These are phyloP conservation scores for Actinia tenebrosa DNA, from an alignment of 64 coral and sea anemone species.

Conservation along the genomic window DNA sequence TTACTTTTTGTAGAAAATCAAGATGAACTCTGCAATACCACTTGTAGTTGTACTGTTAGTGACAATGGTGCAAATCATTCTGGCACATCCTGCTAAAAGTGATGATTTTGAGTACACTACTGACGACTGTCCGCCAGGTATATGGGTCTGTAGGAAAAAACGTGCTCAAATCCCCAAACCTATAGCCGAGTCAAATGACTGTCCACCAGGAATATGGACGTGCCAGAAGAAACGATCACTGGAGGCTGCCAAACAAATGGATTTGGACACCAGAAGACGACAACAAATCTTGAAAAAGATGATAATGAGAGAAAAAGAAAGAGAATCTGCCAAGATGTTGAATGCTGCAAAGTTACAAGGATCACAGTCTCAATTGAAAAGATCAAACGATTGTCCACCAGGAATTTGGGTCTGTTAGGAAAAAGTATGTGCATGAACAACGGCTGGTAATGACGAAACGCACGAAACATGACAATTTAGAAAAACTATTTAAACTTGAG, in stretches of 20 bases:
- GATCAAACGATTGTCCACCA: neutral
- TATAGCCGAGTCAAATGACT: neutral
- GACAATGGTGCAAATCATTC: neutral
- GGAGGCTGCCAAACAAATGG: neutral
- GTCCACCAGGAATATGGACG: conserved; percentile 22
- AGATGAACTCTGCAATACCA: neutral
- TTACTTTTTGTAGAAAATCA: neutral
- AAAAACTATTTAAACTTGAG: neutral
- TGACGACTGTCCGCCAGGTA: conserved; percentile 10
- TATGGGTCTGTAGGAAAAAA: conserved; percentile 14
- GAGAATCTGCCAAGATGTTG: neutral
- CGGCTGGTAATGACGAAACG: no score
- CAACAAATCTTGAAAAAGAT: neutral
- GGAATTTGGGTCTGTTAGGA: conserved; percentile 32
- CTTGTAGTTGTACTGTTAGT: neutral
- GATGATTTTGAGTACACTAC: neutral
- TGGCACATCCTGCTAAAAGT: neutral
- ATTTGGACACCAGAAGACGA: neutral
- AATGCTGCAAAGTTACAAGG: neutral
- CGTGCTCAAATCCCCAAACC: neutral
- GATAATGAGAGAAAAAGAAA: conserved; percentile 7
- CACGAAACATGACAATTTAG: neutral
- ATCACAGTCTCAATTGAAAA: neutral
- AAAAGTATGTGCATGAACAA: neutral
- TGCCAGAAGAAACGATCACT: conserved; percentile 13